A percentile compares a stretch with the other conserved stretches of the same genome.
phyloP scores from a whole-genome alignment of 2,113 vertebrate species.

The Daphoenositta chrysoptera region DNA sequence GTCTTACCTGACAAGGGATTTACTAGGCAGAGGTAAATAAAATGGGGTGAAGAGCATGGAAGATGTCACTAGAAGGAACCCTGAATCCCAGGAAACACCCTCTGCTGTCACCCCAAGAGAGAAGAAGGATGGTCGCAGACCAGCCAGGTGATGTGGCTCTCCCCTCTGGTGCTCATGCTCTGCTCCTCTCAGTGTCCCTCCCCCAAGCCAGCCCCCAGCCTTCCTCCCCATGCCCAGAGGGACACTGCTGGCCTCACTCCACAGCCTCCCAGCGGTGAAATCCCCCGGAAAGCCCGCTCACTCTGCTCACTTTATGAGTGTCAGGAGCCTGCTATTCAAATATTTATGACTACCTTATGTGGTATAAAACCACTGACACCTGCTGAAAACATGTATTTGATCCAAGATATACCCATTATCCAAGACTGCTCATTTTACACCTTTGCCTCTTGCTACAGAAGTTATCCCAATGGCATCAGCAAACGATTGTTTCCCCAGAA shows the following conservation, averaged over 20 bases:
- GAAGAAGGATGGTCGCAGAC: neutral
- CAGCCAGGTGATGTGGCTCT: neutral
- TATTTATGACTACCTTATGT: neutral
- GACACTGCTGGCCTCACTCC: neutral
- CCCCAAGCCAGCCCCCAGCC: neutral
- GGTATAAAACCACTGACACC: neutral
- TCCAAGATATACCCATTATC: rapidly evolving
- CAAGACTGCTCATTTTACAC: neutral
- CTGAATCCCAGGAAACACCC: neutral
- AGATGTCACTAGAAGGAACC: neutral
- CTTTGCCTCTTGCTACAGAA: neutral
- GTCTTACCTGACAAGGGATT: neutral
- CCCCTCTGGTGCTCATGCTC: rapidly evolving
- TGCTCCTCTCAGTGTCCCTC: neutral
- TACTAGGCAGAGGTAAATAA: neutral
- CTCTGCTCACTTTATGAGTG: neutral
- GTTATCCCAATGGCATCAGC: neutral
- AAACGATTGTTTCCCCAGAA: neutral
- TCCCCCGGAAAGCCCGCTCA: neutral
- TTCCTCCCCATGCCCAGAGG: neutral
- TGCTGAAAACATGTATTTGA: neutral
- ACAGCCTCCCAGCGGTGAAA: neutral
- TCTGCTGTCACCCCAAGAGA: neutral
- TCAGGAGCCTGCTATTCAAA: neutral
- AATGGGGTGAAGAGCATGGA: neutral